Evolutionary conservation across 2,113 vertebrate genomes (phyloP).

Genomic region (Prionailurus bengalensis): DNA sequence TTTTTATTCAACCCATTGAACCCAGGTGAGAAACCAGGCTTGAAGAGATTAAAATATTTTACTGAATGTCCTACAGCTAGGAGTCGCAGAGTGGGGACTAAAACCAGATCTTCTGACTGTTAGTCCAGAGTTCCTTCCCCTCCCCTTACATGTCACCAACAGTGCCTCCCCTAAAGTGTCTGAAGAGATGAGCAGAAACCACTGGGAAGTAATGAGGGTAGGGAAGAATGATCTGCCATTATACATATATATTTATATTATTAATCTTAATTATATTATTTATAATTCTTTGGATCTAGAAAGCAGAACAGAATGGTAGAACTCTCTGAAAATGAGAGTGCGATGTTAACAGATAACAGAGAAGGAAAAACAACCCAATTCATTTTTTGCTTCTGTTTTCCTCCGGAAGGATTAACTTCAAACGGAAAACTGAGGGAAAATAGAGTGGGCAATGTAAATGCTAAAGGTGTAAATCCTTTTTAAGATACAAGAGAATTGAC

Average conservation of each 20-base stretch:
- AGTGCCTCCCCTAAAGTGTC: neutral
- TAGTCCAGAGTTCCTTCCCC: neutral
- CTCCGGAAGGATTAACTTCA: conserved; percentile 21
- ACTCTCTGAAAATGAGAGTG: neutral
- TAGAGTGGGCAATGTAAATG: neutral
- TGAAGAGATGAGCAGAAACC: neutral
- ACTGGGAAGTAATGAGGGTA: too few relatives aligned
- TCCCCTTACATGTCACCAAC: neutral
- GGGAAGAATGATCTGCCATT: neutral
- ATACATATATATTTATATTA: too few relatives aligned
- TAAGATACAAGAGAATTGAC: neutral
- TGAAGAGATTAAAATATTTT: neutral
- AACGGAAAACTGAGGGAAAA: conserved; percentile 25
- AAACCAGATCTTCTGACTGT: neutral
- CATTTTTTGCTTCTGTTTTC: neutral
- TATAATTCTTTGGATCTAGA: neutral
- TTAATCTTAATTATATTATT: too few relatives aligned
- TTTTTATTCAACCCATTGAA: neutral
- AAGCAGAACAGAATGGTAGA: neutral
- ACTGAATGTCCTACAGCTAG: fast-evolving
- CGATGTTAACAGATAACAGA: neutral
- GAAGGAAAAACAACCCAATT: neutral
- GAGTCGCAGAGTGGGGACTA: neutral
- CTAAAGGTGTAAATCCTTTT: neutral
- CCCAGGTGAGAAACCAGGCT: neutral